phyloP scores from a whole-genome alignment of 2,888 invertebrate species.

The Drosophila birchii region DNA sequence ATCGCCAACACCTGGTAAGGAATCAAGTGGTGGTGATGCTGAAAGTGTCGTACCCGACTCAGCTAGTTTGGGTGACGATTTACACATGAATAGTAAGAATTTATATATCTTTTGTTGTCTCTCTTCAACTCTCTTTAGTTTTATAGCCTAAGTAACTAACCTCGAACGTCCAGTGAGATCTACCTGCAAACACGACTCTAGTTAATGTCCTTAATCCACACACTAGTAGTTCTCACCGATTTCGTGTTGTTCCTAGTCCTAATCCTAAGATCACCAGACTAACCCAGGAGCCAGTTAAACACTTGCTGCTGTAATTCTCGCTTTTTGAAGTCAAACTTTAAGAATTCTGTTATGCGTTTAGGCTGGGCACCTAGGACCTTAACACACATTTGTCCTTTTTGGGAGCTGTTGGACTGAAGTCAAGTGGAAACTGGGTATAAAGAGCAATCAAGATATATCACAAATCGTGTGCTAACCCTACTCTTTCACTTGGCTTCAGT shows the following conservation, averaged over 20 bases:
- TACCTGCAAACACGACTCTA: slow-evolving; percentile 21
- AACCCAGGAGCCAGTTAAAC: slow-evolving; percentile 39
- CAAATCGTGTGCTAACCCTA: neutral
- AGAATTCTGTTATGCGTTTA: slow-evolving; percentile 29
- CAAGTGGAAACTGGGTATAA: neutral
- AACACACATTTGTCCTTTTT: slow-evolving; percentile 29
- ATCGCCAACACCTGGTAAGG: slow-evolving; percentile 92
- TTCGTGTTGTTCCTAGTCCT: slow-evolving; percentile 26
- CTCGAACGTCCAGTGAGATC: slow-evolving; percentile 19
- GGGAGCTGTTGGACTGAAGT: slow-evolving; percentile 28
- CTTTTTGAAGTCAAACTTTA: slow-evolving; percentile 44
- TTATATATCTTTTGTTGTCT: slow-evolving; percentile 79
- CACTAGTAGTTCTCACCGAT: slow-evolving; percentile 62
- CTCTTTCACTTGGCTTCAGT: slow-evolving; percentile 16
- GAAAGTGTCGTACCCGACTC: slow-evolving; percentile 94
- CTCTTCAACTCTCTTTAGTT: slow-evolving; percentile 69
- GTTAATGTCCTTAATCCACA: slow-evolving; percentile 34
- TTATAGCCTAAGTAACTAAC: slow-evolving; percentile 44
- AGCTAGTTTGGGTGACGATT: slow-evolving; percentile 92
- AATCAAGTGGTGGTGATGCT: slow-evolving; percentile 92
- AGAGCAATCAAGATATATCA: neutral
- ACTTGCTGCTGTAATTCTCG: slow-evolving; percentile 58
- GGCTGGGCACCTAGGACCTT: slow-evolving; percentile 56
- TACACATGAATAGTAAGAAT: slow-evolving; percentile 87
- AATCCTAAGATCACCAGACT: slow-evolving; percentile 25